Evolutionary conservation across 64 coral and sea anemone species (phyloP), one percentile per base, ranked within the genome.

Genomic region (Montipora sp.): DNA sequence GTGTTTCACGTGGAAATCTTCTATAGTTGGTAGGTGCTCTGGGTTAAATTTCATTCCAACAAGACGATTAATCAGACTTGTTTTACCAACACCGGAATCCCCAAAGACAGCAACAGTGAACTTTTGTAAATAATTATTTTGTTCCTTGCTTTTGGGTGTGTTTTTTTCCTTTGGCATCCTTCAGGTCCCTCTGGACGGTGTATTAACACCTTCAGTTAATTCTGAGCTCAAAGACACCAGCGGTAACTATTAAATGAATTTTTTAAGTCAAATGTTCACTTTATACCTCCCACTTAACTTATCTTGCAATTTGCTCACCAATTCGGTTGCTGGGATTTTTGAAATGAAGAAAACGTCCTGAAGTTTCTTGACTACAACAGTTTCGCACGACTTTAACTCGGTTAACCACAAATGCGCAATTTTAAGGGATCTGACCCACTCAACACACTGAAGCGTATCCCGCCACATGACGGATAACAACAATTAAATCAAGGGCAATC

Each of bases 1-100:
- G 70, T 98, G 93, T 68, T 98, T 98, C 5, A 93, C 87, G 47
- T 91, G 90, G 20, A 94, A 98, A 60, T 98, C 95, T 53, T 98
- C 95, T 16, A 98, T 75, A 1, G 95, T 98, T 44, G 95, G 95
- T 15, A 45, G 19, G 13, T 98, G 94, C 18, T 94, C 92, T 3
- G 77, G 51, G 13, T 73, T 85, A 24, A 82, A 98, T 21, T 80
- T 75, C 44, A 88, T 85, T 4, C 78, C 92, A 11, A 93, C 50
- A 55, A 98, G 94, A 2, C 72, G 19, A 19, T 89, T 91, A 12
- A 98, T 98, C 23, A 98, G 44, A 7, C 89, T 84, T n/a, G 95
- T 88, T 72, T 98, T 98, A 13, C 95, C 95, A 19, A 98, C 95
- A 71, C 77, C 87, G 0, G 92, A 89, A 66, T 79, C 95, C 5